Conservation (phyloP, 2,113 vertebrate species). For the Toxotes jaculatrix region DNA sequence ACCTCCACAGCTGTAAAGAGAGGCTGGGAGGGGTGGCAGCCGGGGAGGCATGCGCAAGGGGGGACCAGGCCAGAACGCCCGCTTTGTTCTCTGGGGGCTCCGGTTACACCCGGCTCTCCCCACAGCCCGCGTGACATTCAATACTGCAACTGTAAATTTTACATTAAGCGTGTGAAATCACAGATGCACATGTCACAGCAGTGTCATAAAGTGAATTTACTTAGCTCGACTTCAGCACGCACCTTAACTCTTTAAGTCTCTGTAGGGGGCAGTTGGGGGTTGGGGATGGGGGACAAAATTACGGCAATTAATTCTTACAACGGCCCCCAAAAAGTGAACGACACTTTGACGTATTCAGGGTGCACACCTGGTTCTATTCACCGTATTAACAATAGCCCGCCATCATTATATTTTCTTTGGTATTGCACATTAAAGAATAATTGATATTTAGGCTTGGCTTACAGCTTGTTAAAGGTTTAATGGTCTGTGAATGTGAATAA, state of each 20-base stretch:
- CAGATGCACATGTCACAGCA: constrained; percentile 85
- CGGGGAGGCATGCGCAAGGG: constrained; percentile 75
- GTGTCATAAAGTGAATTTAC: constrained; percentile 86
- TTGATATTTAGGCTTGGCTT: constrained; percentile 63
- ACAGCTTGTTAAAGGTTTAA: constrained; percentile 72
- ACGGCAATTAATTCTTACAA: constrained; percentile 75
- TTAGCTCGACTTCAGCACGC: constrained; percentile 77
- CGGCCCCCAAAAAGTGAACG: constrained; percentile 38
- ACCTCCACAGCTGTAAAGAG: constrained; percentile 84
- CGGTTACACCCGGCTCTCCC: constrained; percentile 76
- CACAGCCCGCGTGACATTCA: constrained; percentile 80
- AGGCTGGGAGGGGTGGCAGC: constrained; percentile 63
- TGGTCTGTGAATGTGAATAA: constrained; percentile 76
- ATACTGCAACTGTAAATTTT: constrained; percentile 87
- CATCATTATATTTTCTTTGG: constrained; percentile 42
- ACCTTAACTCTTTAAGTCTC: constrained; percentile 75
- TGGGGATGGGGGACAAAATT: constrained; percentile 53
- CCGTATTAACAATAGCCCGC: constrained; percentile 49
- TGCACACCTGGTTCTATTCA: constrained; percentile 64
- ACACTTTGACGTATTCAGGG: constrained; percentile 37
- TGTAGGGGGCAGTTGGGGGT: constrained; percentile 53
- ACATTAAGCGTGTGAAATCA: constrained; percentile 88
- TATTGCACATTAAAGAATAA: constrained; percentile 65
- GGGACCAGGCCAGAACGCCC: constrained; percentile 66
- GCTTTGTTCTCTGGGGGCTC: constrained; percentile 83